phyloP scores from a whole-genome alignment of 2,888 invertebrate species.

The Drosophila melanosoma region DNA sequence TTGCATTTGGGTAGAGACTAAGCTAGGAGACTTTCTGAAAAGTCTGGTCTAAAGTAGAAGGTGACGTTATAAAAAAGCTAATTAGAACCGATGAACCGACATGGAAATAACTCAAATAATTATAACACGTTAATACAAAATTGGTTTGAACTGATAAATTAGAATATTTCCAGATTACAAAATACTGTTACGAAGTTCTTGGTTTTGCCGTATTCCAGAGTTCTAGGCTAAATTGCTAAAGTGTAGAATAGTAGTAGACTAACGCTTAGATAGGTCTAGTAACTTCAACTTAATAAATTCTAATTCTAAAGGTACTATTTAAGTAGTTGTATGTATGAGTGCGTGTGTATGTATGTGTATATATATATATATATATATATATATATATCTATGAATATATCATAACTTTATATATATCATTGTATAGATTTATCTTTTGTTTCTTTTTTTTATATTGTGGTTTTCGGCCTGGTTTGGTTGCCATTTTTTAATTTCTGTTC shows the following conservation, averaged over 20 bases:
- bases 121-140: conserved; percentile 4
- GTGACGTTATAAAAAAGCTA: conserved; percentile 41
- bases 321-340: conserved; percentile 32
- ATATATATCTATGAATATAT: conserved; percentile 15
- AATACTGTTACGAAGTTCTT: conserved; percentile 7
- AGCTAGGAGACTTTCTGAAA: conserved; percentile 54
- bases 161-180: conserved; percentile 14
- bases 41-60: conserved; percentile 30
- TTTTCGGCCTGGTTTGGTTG: conserved; percentile 4
- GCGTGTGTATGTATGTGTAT: background rate
- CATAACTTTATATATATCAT: conserved; percentile 4
- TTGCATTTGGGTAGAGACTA: conserved; percentile 51
- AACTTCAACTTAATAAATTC: conserved; percentile 49
- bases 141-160: background rate
- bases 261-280: conserved; percentile 55
- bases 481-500: background rate
- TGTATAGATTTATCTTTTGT: conserved; percentile 2
- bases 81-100: conserved; percentile 26
- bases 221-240: conserved; percentile 54
- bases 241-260: conserved; percentile 49
- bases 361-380: conserved; percentile 29
- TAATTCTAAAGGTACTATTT: conserved; percentile 51
- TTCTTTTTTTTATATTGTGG: conserved; percentile 8
- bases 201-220: conserved; percentile 27
- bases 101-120: conserved; percentile 15